Conservation (phyloP, 2,888 invertebrate species). For the Helleia helle region DNA sequence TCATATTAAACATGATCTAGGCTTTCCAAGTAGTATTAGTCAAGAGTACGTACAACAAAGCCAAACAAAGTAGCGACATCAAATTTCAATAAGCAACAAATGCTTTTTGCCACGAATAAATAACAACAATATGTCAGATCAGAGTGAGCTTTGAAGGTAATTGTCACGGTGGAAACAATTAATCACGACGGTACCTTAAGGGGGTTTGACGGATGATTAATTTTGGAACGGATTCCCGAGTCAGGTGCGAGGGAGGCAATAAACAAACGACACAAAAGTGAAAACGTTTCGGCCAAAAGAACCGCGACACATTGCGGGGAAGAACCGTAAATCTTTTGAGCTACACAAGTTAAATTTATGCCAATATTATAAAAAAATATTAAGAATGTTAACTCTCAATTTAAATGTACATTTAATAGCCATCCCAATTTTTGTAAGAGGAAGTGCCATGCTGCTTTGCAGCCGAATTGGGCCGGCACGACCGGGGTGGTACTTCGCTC, state of each 20-base stretch:
- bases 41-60: too few species aligned
- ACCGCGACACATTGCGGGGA: constrained; percentile 11
- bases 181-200: constrained; percentile 28
- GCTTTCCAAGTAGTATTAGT: too few species aligned
- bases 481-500: too few species aligned
- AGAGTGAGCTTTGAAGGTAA: constrained; percentile 19
- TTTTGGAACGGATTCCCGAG: constrained; percentile 34
- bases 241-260: constrained; percentile 37
- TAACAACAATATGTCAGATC: constrained; percentile 13
- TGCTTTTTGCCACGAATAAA: constrained; percentile 13
- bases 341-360: not conserved
- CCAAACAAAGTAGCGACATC: too few species aligned
- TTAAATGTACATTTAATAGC: too few species aligned
- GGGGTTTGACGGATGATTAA: constrained; percentile 47
- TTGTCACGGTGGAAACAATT: constrained; percentile 36
- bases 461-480: too few species aligned
- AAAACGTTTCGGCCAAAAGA: constrained; percentile 26
- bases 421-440: too few species aligned
- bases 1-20: too few species aligned
- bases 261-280: constrained; percentile 33
- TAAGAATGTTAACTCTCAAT: not conserved
- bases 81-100: too few species aligned
- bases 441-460: too few species aligned
- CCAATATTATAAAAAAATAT: not conserved
- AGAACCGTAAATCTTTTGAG: not conserved